phyloP scores from a whole-genome alignment of 2,888 invertebrate genomes.

The Tipula lateralis region DNA sequence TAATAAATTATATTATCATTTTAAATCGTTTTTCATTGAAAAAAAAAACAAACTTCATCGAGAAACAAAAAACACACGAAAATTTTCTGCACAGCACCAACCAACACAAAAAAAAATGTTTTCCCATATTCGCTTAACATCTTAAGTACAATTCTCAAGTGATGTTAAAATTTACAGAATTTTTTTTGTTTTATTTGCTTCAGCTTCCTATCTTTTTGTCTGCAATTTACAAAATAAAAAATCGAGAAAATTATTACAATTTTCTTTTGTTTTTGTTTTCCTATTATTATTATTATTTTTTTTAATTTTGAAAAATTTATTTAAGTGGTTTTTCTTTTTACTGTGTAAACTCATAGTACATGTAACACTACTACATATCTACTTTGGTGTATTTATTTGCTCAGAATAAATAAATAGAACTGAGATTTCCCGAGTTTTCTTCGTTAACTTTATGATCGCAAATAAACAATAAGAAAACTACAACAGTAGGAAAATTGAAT shows the following conservation, averaged over 20 bases:
- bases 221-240: neutral
- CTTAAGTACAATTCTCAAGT: constrained; percentile 24
- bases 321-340: neutral
- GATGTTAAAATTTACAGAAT: neutral
- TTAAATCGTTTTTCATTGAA: neutral
- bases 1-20: constrained; percentile 24
- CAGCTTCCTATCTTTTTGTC: neutral
- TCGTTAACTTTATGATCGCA: constrained; percentile 19
- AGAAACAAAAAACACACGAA: neutral
- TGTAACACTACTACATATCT: neutral
- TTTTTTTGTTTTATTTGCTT: neutral
- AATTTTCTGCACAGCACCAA: neutral
- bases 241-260: constrained; percentile 1
- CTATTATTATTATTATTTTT: neutral
- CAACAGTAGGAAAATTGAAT: neutral
- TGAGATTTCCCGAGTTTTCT: neutral
- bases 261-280: neutral
- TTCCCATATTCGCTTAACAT: constrained; percentile 24
- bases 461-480: constrained; percentile 1
- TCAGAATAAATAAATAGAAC: constrained; percentile 1
- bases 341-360: neutral
- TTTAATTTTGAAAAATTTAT: constrained; percentile 11
- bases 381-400: neutral
- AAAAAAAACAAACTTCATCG: neutral
- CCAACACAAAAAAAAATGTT: neutral